A percentile compares a stretch with the other conserved stretches of the same genome.
phyloP scores from a whole-genome alignment of 1,140 invertebrate genomes.

The Chymomyza costata region DNA sequence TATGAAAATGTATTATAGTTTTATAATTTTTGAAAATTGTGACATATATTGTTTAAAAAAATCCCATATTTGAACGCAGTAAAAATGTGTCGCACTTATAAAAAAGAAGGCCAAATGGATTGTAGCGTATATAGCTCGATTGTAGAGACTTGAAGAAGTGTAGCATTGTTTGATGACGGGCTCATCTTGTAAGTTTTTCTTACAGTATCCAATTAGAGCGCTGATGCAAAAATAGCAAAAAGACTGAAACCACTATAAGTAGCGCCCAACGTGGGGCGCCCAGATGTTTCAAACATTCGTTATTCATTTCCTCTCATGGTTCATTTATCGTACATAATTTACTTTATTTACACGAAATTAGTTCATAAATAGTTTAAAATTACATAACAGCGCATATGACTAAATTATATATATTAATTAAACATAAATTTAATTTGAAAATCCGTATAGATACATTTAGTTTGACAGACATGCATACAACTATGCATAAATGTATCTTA shows the following conservation, averaged over 20 bases:
- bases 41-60: too few species aligned
- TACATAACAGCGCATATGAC: slow-evolving; percentile 73
- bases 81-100: too few species aligned
- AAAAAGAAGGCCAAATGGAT: too few species aligned
- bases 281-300: slow-evolving; percentile 41
- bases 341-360: slow-evolving; percentile 67
- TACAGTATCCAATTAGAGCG: neutral
- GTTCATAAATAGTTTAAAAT: slow-evolving; percentile 73
- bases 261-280: slow-evolving; percentile 8
- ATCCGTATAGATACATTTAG: neutral
- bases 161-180: too few species aligned
- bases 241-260: slow-evolving; percentile 17
- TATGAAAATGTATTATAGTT: too few species aligned
- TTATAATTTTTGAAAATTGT: too few species aligned
- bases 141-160: too few species aligned
- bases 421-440: slow-evolving; percentile 31
- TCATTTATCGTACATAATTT: slow-evolving; percentile 73
- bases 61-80: too few species aligned
- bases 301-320: too few species aligned
- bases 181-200: too few species aligned
- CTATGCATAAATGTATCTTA: slow-evolving; percentile 15
- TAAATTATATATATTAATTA: slow-evolving; percentile 60
- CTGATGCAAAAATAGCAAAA: neutral
- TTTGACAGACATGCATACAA: too few species aligned
- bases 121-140: too few species aligned